A percentile compares a stretch with the other conserved stretches of the same genome.
Conservation (phyloP, 1,140 invertebrate species). For the Drosophila guanche region DNA sequence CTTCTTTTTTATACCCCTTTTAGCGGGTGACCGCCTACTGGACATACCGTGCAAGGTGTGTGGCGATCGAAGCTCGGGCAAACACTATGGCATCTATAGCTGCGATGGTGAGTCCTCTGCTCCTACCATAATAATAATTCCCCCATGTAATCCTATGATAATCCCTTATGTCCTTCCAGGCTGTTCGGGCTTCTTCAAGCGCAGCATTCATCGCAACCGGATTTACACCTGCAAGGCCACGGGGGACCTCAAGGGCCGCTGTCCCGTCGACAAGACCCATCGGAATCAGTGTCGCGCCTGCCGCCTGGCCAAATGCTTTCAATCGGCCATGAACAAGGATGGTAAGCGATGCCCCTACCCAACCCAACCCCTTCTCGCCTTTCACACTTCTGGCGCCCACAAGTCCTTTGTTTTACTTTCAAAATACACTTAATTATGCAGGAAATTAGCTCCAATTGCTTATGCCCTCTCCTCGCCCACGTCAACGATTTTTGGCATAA, state of each 20-base stretch:
- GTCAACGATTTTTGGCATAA: conserved; percentile 59
- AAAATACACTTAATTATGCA: conserved; percentile 78
- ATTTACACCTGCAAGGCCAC: conserved; percentile 98
- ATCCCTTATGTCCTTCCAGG: conserved; percentile 33
- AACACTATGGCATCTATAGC: conserved; percentile 98
- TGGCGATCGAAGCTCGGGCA: conserved; percentile 97
- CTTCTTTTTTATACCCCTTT: not conserved
- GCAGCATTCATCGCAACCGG: conserved; percentile 97
- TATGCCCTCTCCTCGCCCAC: conserved; percentile 9
- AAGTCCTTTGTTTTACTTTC: conserved; percentile 71
- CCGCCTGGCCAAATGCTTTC: conserved; percentile 97
- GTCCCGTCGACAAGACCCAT: conserved; percentile 98
- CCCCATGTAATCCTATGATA: not conserved
- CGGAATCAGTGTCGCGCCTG: conserved; percentile 98
- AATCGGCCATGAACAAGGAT: conserved; percentile 99
- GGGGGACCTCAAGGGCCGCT: conserved; percentile 95
- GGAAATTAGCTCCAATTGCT: conserved; percentile 65
- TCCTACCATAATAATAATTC: too few relatives aligned
- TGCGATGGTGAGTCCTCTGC: conserved; percentile 93
- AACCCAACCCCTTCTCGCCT: not conserved
- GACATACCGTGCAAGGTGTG: conserved; percentile 98
- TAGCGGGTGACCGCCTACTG: conserved; percentile 93
- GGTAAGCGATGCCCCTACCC: conserved; percentile 87
- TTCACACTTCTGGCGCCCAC: conserved; percentile 3
- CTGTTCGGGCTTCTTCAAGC: conserved; percentile 97